Conservation (phyloP, 2,113 vertebrate genomes). For the Procavia capensis region DNA sequence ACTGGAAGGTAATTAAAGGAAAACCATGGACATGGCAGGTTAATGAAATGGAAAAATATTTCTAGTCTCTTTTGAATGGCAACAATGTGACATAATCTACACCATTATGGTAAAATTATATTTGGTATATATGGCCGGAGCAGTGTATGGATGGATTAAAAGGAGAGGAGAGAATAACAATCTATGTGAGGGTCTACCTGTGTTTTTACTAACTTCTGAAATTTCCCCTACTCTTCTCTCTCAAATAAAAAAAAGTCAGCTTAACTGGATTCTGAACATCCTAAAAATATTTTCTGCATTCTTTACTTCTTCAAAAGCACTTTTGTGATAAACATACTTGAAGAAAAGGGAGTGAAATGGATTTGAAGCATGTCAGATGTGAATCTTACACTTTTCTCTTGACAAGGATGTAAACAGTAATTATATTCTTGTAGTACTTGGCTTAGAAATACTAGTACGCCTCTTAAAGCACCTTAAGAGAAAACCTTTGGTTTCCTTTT, state of each 20-base stretch:
- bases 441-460: not conserved
- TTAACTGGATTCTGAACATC: slow-evolving; percentile 4
- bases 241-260: slow-evolving; percentile 39
- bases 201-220: not conserved
- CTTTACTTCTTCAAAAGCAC: slow-evolving; percentile 34
- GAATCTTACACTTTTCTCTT: not conserved
- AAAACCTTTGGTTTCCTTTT: not conserved
- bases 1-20: slow-evolving; percentile 60
- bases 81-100: slow-evolving; percentile 39
- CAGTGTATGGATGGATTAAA: not conserved
- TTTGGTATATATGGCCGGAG: not conserved
- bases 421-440: not conserved
- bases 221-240: not conserved
- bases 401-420: not conserved
- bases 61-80: slow-evolving; percentile 17
- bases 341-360: not conserved
- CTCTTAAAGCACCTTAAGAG: not conserved
- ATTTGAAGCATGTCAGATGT: not conserved
- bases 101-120: not conserved
- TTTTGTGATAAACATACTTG: not conserved
- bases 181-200: not conserved
- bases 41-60: slow-evolving; percentile 48
- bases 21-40: slow-evolving; percentile 31
- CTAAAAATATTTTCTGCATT: slow-evolving; percentile 40
- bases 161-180: not conserved